Evolutionary conservation across 2,888 invertebrate genomes (phyloP), one percentile per base, ranked within the genome.

Genomic region (Ichneumoninae sp.): DNA sequence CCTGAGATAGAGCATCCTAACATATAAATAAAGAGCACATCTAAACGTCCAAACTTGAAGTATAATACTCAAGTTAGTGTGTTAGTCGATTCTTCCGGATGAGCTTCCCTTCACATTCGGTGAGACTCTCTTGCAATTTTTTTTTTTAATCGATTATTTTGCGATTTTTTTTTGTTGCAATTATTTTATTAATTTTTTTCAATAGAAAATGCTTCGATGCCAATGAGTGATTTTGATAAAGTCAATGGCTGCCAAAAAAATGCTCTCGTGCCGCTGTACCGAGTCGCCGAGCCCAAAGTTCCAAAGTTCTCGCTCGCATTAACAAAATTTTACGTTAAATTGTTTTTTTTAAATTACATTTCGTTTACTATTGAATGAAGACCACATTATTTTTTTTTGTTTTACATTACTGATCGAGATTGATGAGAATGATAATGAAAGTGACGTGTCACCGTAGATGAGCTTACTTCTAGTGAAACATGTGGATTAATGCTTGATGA

Each of bases 1-100:
- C 99, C 99, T 94, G 98, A 98, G 95, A 98, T 97, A 94, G 98
- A 98, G 95, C 98, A 98, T 94, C 98, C 98, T 98, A 93, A 92
- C 93, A 94, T 93, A 93, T 93, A 93, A 93, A 94, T 93, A 92
- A 83, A 93, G 93, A 94, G 93, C 93, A 94, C 93, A 94, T 93
- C 93, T 94, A 93, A 94, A 94, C 94, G 93, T 92, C 93, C 91
- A 94, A 92, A 92, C 93, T 94, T 92, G 93, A 93, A 94, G 92
- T 93, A 93, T 93, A 93, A 93, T 93, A 93, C 93, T 93, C 93
- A 93, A 93, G 92, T 93, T 91, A 91, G 89, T 90, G 92, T 91
- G 90, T 91, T 92, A 92, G 91, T 92, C 70, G 83, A 90, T 78
- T 71, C 71, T 75, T 81, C 63, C 78, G 73, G 80, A 75, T 80